phyloP scores from a whole-genome alignment of 2,113 vertebrate genomes.

The Mirounga angustirostris region DNA sequence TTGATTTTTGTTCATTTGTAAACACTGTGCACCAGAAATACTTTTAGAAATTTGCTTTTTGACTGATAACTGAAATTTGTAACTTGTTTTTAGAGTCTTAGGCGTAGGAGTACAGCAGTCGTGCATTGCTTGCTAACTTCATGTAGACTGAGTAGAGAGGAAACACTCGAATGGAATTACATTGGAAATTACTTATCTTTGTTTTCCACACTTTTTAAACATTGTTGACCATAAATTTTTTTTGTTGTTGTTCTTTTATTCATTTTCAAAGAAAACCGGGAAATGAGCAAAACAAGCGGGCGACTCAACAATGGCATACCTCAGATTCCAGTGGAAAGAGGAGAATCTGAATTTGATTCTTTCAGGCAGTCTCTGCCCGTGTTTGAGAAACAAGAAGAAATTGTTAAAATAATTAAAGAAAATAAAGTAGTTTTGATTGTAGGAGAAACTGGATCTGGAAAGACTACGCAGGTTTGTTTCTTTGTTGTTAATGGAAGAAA shows the following conservation, averaged over 20 bases:
- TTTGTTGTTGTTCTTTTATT: conserved; percentile 42
- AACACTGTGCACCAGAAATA: conserved; percentile 27
- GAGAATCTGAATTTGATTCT: conserved; percentile 92
- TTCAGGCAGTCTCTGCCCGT: conserved; percentile 94
- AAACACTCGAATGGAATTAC: background rate
- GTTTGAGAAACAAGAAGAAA: conserved; percentile 92
- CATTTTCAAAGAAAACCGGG: conserved; percentile 86
- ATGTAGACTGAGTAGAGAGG: conserved; percentile 14
- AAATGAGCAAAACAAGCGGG: conserved; percentile 91
- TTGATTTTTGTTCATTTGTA: conserved; percentile 55
- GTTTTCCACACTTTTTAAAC: background rate
- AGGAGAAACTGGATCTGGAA: conserved; percentile 98
- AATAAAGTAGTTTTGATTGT: conserved; percentile 94
- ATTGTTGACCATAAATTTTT: conserved; percentile 41
- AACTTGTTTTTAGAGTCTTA: background rate
- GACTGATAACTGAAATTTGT: background rate
- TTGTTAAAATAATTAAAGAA: conserved; percentile 93
- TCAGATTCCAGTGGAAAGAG: conserved; percentile 92
- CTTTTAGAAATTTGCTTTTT: conserved; percentile 37
- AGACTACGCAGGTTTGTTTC: conserved; percentile 96
- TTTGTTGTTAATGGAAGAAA: conserved; percentile 63
- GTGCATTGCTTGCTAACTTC: background rate
- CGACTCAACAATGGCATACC: conserved; percentile 92
- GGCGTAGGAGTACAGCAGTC: background rate
- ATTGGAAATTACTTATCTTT: conserved; percentile 25